Evolutionary conservation across 2,113 vertebrate species (phyloP).

Genomic region (Apodemus speciosus): DNA sequence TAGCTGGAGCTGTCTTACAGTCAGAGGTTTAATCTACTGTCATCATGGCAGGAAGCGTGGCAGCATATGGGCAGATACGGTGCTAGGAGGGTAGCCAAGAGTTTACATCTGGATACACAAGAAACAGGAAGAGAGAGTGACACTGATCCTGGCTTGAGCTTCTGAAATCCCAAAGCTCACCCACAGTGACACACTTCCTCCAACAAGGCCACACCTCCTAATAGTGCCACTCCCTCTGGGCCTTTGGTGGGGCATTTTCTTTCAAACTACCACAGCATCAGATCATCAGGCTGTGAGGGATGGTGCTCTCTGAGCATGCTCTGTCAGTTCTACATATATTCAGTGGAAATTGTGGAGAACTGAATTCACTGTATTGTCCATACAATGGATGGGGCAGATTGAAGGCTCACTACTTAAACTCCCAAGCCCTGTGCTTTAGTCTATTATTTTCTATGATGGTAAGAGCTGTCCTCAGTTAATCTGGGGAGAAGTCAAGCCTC

Average conservation of each 20-base stretch:
- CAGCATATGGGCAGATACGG: background rate
- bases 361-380: background rate
- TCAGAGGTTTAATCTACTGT: background rate
- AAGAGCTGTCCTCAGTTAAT: constrained; percentile 12
- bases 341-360: constrained; percentile 29
- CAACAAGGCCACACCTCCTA: background rate
- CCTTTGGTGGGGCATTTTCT: background rate
- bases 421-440: background rate
- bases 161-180: background rate
- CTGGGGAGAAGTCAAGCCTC: constrained; percentile 19
- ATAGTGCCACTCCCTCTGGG: background rate
- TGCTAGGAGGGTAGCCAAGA: background rate
- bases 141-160: background rate
- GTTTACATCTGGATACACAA: background rate
- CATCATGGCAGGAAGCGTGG: background rate
- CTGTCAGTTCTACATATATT: background rate
- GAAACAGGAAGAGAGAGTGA: background rate
- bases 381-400: constrained; percentile 17
- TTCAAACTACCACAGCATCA: background rate
- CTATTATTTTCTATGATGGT: background rate
- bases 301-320: background rate
- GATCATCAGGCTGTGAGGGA: background rate
- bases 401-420: constrained; percentile 47
- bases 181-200: background rate
- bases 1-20: background rate